Evolutionary conservation across 2,797 vertebrate genomes (phyloP), one percentile per base, ranked within the genome.

Genomic region (Melanotaenia trifasciata): DNA sequence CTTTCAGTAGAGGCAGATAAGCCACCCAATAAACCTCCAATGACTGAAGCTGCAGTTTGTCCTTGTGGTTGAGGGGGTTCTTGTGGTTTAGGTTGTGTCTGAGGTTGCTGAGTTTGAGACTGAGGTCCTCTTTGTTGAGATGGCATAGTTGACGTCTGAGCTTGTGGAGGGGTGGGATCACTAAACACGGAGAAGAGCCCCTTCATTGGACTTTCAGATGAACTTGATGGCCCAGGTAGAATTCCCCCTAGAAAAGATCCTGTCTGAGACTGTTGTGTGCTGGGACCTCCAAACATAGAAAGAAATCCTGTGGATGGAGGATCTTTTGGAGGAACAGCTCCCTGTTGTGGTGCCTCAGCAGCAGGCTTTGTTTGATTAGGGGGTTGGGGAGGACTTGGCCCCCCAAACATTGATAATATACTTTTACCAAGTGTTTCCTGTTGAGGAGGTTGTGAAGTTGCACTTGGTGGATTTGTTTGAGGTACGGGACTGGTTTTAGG

Each of bases 361-460:
- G 81, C 22, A 40, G 84, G 64, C 30, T 86, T 91, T 3, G 70
- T 59, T 78, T 90, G 84, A 54, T 79, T 40, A 61, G 87, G 30
- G 38, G 86, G 63, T 1, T 79, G 76, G 18, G 70, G 16, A 71
- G 87, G 65, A 79, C 79, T 86, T 70, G 94, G 86, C 71, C 78
- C 84, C 65, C 86, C 89, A 90, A 97, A 95, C 76, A 96, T 95
- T 56, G 96, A 96, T 64, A 97, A 91, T 76, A 97, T 74, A 89
- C 89, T 94, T 87, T 90, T 95, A 77, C 93, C 88, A 45, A 92
- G 61, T 35, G 86, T 82, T 80, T 93, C 92, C 40, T 90, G 88
- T 70, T 84, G 88, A 70, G 86, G 80, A 53, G 86, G 77, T 74
- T 84, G 82, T 83, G 75, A 71, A 70, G 76, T 18, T 73, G 64